A percentile compares a stretch with the other conserved stretches of the same genome.
Evolutionary conservation across 2,797 vertebrate genomes (phyloP).

Genomic region (Benthosema pterotum): DNA sequence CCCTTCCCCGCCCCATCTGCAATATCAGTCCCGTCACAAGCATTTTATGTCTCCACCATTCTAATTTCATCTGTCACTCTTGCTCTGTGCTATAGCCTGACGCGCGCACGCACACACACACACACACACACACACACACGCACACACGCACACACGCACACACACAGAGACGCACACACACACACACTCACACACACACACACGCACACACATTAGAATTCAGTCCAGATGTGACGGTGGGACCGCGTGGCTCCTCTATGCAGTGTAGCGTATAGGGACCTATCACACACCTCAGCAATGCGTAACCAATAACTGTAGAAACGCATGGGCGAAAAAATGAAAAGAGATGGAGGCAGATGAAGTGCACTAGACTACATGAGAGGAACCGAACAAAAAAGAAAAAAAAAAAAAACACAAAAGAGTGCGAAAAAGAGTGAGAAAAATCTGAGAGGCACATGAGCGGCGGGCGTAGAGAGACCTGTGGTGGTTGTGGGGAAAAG

Average conservation of each 20-base stretch:
- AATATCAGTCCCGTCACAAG: slow-evolving; percentile 64
- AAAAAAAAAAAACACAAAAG: slow-evolving; percentile 9
- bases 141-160: too few relatives aligned
- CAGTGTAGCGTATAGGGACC: slow-evolving; percentile 44
- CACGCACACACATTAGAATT: slow-evolving; percentile 58
- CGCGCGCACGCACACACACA: neutral
- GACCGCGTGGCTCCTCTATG: slow-evolving; percentile 47
- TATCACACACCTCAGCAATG: slow-evolving; percentile 67
- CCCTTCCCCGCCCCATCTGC: slow-evolving; percentile 26
- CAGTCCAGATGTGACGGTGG: slow-evolving; percentile 51
- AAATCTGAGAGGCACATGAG: neutral
- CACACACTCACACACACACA: slow-evolving; percentile 1
- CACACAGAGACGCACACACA: slow-evolving; percentile 1
- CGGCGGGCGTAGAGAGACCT: slow-evolving; percentile 1
- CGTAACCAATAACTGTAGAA: slow-evolving; percentile 67
- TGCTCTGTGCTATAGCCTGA: slow-evolving; percentile 12
- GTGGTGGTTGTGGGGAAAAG: neutral
- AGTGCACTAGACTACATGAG: slow-evolving; percentile 50
- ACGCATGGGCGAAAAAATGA: slow-evolving; percentile 55
- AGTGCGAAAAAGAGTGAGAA: neutral
- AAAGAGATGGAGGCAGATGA: slow-evolving; percentile 57
- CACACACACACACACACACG: slow-evolving; percentile 6
- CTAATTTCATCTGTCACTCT: slow-evolving; percentile 67
- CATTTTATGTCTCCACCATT: slow-evolving; percentile 55
- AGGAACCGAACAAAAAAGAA: slow-evolving; percentile 11